Evolutionary conservation across 2,888 invertebrate genomes (phyloP).

Genomic region (Tachystola acroxantha): DNA sequence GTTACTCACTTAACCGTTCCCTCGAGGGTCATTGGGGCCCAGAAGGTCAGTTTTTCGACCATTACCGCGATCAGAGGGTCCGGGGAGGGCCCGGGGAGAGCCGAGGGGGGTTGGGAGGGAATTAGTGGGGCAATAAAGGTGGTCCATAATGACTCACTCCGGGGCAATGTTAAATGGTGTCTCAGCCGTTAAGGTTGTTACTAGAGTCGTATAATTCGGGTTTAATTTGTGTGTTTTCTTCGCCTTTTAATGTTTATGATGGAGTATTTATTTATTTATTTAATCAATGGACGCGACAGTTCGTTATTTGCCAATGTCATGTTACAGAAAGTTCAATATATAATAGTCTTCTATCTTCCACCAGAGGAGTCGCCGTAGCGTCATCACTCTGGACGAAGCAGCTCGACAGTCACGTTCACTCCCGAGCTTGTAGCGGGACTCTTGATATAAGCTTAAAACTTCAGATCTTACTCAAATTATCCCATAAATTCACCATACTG

Average conservation of each 20-base stretch:
- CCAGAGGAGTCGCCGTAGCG: no score
- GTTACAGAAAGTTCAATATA: no score
- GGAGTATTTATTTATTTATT: not conserved
- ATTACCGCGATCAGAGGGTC: slow-evolving; percentile 69
- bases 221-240: not conserved
- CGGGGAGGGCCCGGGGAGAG: no score
- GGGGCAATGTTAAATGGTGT: slow-evolving; percentile 25
- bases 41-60: slow-evolving; percentile 73
- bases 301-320: no score
- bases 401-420: no score
- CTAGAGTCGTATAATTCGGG: not conserved
- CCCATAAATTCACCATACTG: no score
- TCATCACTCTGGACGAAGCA: no score
- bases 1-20: slow-evolving; percentile 58
- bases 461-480: no score
- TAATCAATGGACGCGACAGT: no score
- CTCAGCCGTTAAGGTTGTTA: slow-evolving; percentile 1
- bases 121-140: slow-evolving; percentile 67
- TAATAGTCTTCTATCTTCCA: no score
- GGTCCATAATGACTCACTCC: slow-evolving; percentile 63
- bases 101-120: slow-evolving; percentile 22
- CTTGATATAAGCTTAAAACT: no score
- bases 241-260: not conserved
- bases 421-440: no score
- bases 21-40: slow-evolving; percentile 53